Evolutionary conservation across 2,888 invertebrate genomes (phyloP), one percentile per base, ranked within the genome.

Genomic region (Tenthredo scrophulariae): DNA sequence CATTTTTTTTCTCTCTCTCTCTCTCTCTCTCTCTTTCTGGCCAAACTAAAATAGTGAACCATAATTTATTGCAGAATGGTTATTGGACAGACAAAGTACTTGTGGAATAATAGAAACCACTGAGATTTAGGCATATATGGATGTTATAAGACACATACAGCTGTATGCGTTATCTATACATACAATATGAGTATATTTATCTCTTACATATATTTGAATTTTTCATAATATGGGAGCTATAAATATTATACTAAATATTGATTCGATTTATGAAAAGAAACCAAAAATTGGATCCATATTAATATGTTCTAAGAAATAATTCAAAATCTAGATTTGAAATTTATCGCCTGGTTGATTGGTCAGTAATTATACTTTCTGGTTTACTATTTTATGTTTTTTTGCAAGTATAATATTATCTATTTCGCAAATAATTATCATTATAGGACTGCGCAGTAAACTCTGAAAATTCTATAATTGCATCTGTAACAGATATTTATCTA

Each of bases 1-100:
- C 62, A n/a, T 2, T 43, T 75, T 22, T 43, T 43, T 43, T 18
- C 7, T 43, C 46, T 33, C 26, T 62, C 37, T 37, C 26, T 62
- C 7, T 62, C 26, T 62, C 7, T 62, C 26, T 72, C n/a, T 7
- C n/a, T 72, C 15, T 40, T 77, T 46, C 13, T 43, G 29, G 22
- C 43, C 43, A 75, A 75, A 75, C 6, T 26, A 29, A 46, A 75
- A 75, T 50, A 43, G 75, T 22, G n/a, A 75, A 75, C 62, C 62
- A 62, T 62, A 75, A 6, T 43, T 22, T 22, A 75, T 26, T 46
- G 46, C 75, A 37, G 43, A n/a, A 50, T 37, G 79, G 26, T 62
- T 26, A 26, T 62, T 62, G 62, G 62, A 62, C 62, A 62, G 62
- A 62, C 7, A 7, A 54, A n/a, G 46, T 46, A 46, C 46, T 54